phyloP scores from a whole-genome alignment of 2,113 vertebrate genomes.

The Guaruba guarouba region DNA sequence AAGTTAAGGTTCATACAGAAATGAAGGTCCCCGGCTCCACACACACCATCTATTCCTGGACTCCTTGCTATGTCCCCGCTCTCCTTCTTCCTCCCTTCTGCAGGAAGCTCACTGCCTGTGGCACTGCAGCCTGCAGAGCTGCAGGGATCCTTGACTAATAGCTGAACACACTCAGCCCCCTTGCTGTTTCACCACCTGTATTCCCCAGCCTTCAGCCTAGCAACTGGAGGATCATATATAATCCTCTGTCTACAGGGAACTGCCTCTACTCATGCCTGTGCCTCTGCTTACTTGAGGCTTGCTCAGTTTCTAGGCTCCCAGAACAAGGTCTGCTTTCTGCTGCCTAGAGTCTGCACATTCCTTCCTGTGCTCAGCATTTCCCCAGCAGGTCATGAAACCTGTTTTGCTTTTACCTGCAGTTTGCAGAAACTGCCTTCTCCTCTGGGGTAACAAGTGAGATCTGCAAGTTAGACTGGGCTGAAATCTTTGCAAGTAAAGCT shows the following conservation, averaged over 20 bases:
- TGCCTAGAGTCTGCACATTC: not conserved
- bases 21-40: not conserved
- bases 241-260: not conserved
- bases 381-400: not conserved
- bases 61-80: not conserved
- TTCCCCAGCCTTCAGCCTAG: not conserved
- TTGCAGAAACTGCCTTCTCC: not conserved
- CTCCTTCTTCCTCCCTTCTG: not conserved
- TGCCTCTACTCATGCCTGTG: rapidly evolving
- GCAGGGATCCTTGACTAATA: not conserved
- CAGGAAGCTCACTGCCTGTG: not conserved
- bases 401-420: not conserved
- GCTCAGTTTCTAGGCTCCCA: not conserved
- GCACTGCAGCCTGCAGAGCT: not conserved
- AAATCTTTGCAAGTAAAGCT: not conserved
- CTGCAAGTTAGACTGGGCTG: not conserved
- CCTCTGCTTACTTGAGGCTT: not conserved
- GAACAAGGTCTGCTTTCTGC: not conserved
- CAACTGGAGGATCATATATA: not conserved
- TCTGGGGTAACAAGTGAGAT: not conserved
- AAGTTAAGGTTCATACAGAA: not conserved
- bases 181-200: not conserved
- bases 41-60: rapidly evolving
- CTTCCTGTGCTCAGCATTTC: not conserved
- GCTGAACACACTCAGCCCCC: not conserved